Evolutionary conservation across 2,888 invertebrate species (phyloP), one percentile per base, ranked within the genome.

Genomic region (Chaitophorus viminalis): DNA sequence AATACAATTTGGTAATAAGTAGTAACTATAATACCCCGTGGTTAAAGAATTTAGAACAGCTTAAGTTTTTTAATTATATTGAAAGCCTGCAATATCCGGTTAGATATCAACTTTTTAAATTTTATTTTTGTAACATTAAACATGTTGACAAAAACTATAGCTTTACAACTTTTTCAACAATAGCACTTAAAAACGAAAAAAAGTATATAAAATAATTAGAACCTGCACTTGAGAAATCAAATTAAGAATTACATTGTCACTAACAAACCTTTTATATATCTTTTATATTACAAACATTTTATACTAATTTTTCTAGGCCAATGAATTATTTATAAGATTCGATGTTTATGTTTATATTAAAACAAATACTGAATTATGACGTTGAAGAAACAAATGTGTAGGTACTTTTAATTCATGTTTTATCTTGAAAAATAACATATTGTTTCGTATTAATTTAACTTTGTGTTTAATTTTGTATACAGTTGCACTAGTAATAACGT

Each of bases 121-220:
- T 70, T 31, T 29, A 70, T 70, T 70, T 70, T 70, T 29, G 70
- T 70, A 17, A 70, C 70, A 25, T 60, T 60, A 60, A 70, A 70
- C 60, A 60, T 60, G 31, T 29, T 17, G 31, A 70, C 68, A 29
- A 70, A 70, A 70, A 70, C 70, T 70, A 31, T 70, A 70, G 70
- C 14, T 29, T 70, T 70, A 14, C 3, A 70, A 70, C 70, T 70
- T 70, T 70, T 29, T 29, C 31, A 70, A 70, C 60, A 6, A 60
- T 25, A 9, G 31, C 17, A 14, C 17, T 17, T 46, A 17, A 70
- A 31, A 70, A 70, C 29, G 8, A 70, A 70, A 70, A 70, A 60
- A 60, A 60, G 60, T 60, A 21, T 25, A 25, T 60, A 60, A 31
- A 70, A 70, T 70, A 31, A 70, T 70, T 70, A 70, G 29, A 70